phyloP scores from a whole-genome alignment of 2,888 invertebrate species.

The Limenitis camilla region DNA sequence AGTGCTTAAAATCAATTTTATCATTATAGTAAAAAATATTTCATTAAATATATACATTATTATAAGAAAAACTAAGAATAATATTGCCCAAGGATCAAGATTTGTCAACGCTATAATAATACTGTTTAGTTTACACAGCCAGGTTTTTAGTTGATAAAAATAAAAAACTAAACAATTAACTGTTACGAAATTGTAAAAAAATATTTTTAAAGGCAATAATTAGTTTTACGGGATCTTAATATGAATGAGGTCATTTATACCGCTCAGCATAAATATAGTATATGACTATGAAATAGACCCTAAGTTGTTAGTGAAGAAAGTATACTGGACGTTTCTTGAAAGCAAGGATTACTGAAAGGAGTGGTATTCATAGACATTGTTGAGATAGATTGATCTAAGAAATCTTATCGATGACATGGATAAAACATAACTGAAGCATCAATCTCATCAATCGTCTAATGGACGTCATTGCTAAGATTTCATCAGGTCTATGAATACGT shows the following conservation, averaged over 20 bases:
- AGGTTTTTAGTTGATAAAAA: slow-evolving; percentile 9
- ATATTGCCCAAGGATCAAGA: slow-evolving; percentile 9
- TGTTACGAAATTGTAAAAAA: not conserved
- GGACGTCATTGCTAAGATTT: too few relatives aligned
- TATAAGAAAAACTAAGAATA: not conserved
- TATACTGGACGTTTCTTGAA: slow-evolving; percentile 23
- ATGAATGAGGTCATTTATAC: too few relatives aligned
- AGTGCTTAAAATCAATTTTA: too few relatives aligned
- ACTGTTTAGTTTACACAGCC: slow-evolving; percentile 28
- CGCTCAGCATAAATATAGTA: not conserved
- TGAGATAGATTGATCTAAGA: too few relatives aligned
- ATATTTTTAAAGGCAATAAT: too few relatives aligned
- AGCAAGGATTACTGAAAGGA: slow-evolving; percentile 15
- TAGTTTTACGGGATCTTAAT: too few relatives aligned
- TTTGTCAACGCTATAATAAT: slow-evolving; percentile 19
- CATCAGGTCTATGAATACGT: too few relatives aligned
- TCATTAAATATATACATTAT: too few relatives aligned
- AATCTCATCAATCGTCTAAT: not conserved
- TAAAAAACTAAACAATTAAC: not conserved
- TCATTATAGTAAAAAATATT: too few relatives aligned
- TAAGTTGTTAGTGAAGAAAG: slow-evolving; percentile 14
- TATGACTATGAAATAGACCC: not conserved
- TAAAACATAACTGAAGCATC: not conserved
- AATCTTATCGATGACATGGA: too few relatives aligned
- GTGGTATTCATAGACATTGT: slow-evolving; percentile 1